A percentile compares a stretch with the other conserved stretches of the same genome.
These are phyloP conservation scores for Peromyscus attwateri DNA, from an alignment of 2,797 vertebrate genomes.

Conservation along the genomic window DNA sequence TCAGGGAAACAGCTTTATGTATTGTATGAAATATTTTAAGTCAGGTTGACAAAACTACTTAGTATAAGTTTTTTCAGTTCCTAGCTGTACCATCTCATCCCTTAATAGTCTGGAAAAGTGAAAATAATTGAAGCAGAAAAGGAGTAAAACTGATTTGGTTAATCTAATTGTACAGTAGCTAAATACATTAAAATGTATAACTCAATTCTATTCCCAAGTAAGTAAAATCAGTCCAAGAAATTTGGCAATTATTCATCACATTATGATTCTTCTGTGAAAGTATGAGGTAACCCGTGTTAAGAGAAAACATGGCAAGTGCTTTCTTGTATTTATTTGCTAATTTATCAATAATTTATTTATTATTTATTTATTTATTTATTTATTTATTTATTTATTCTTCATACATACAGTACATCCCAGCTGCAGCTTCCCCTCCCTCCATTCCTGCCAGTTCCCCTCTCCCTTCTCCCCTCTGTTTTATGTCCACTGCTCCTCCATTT, in stretches of 20 bases:
- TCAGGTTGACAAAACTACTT: background rate
- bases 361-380: too few species aligned
- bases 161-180: constrained; percentile 20
- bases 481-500: background rate
- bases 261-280: constrained; percentile 24
- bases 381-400: background rate
- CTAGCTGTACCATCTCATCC: background rate
- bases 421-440: background rate
- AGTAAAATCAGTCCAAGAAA: background rate
- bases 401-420: background rate
- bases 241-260: background rate
- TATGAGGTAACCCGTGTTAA: background rate
- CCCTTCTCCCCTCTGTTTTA: background rate
- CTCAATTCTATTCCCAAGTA: background rate
- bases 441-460: background rate
- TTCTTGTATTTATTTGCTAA: background rate
- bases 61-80: background rate
- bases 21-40: constrained; percentile 52
- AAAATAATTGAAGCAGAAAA: constrained; percentile 42
- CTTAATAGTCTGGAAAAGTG: background rate
- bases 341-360: background rate
- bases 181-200: background rate
- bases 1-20: background rate
- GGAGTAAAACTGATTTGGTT: background rate
- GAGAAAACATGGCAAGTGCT: background rate